phyloP scores from a whole-genome alignment of 2,113 vertebrate genomes.

The Otolemur garnettii region DNA sequence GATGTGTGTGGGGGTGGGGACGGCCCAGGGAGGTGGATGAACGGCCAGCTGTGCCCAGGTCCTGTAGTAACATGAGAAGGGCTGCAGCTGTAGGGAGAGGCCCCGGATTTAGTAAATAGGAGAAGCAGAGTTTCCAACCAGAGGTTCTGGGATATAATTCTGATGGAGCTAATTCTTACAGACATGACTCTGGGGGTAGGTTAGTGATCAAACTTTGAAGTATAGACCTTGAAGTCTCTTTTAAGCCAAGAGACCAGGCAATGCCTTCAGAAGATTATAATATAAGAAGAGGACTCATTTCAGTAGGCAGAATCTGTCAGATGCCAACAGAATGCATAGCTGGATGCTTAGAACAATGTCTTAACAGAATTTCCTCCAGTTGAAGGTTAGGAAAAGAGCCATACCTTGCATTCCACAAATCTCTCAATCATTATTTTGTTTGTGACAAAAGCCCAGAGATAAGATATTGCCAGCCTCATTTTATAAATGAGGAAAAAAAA shows the following conservation, averaged over 20 bases:
- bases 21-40: rapidly evolving
- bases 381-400: not conserved
- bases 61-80: not conserved
- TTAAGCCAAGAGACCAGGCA: not conserved
- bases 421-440: not conserved
- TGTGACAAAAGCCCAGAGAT: not conserved
- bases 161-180: not conserved
- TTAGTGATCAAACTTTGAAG: not conserved
- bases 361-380: not conserved
- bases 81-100: not conserved
- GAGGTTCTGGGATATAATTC: not conserved
- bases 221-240: not conserved
- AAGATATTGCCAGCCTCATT: not conserved
- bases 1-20: rapidly evolving
- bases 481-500: not conserved
- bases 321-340: not conserved
- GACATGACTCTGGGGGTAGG: not conserved
- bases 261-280: not conserved
- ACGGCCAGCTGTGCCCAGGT: not conserved
- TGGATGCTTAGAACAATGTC: not conserved
- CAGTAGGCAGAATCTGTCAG: not conserved
- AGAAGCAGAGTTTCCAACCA: not conserved
- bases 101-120: not conserved
- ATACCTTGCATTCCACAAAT: too few relatives aligned
- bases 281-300: not conserved